These are phyloP conservation scores for Orthosia gothica DNA, from an alignment of 2,888 invertebrate genomes.

Conservation along the genomic window DNA sequence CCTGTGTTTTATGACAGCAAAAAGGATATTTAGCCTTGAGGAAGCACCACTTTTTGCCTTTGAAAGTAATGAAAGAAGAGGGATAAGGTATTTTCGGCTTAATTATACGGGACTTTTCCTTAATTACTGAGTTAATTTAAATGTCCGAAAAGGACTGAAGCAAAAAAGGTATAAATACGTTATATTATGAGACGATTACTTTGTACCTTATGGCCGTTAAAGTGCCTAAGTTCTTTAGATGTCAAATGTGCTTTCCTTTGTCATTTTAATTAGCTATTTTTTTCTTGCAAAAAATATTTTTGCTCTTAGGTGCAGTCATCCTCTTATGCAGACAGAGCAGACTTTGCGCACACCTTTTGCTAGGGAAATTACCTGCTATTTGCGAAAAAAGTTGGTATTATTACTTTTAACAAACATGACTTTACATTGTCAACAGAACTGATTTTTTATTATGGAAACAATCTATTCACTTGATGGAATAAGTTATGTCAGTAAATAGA, in stretches of 20 bases:
- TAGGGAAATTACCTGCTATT: too few relatives aligned
- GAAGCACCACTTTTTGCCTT: slow-evolving; percentile 43
- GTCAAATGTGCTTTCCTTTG: too few relatives aligned
- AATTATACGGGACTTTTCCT: slow-evolving; percentile 38
- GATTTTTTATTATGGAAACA: too few relatives aligned
- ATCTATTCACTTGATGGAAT: too few relatives aligned
- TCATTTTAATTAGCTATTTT: too few relatives aligned
- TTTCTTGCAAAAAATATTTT: too few relatives aligned
- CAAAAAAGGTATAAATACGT: slow-evolving; percentile 25
- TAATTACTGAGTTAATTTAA: slow-evolving; percentile 43
- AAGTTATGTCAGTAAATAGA: neutral
- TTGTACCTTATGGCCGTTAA: neutral
- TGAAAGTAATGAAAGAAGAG: slow-evolving; percentile 48
- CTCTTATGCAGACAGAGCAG: too few relatives aligned
- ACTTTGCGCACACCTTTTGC: too few relatives aligned
- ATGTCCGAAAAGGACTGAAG: slow-evolving; percentile 13
- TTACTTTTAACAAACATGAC: too few relatives aligned
- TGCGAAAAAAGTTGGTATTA: too few relatives aligned
- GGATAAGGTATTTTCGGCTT: slow-evolving; percentile 41
- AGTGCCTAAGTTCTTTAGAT: neutral
- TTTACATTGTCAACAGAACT: too few relatives aligned
- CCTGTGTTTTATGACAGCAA: slow-evolving; percentile 52
- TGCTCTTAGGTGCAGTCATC: too few relatives aligned
- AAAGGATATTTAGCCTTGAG: slow-evolving; percentile 51
- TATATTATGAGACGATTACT: neutral